Base-by-base conservation (phyloP, 2,797 vertebrate genomes). In the Helostoma temminkii region DNA sequence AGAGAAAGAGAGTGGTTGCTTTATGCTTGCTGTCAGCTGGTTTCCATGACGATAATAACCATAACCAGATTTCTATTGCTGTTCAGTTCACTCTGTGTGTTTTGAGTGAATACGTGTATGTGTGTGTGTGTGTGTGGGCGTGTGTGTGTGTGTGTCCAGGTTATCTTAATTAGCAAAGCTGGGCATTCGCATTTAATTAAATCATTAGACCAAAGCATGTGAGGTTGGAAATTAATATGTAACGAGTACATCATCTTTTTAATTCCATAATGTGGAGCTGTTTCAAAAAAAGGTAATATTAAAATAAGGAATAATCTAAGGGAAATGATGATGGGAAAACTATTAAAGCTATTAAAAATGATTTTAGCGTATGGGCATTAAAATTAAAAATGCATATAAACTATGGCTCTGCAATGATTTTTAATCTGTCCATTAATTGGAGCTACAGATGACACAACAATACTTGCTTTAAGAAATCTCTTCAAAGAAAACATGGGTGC, bases 21-120 rank as follows among this genome's bases (percentile, higher is more conserved):
- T 84, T 85, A 63, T 88, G 60, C 78, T 86, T 30, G 74, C 86
- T 46, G 70, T 90, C 81, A 77, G 80, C 80, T 83, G 74, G 93
- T 94, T 94, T 92, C 93, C 92, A 94, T 92, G 92, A 90, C 90
- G 71, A 93, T 92, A 91, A 91, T 88, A 82, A 87, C 86, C 89
- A 90, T 89, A 85, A 91, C 78, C 79, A 87, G 76, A 89, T 89
- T 89, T 77, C 79, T 78, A 67, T 85, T 87, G 56, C 76, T 77
- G 69, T 85, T 79, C 49, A 2, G 21, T 80, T 82, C 67, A 56
- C 81, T 70, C 60, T 74, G 60, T 48, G 85, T 76, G 79, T 82
- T 85, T 76, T 69, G 71, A 78, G 67, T 64, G 56, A 59, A 66
- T 78, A 36, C 66, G 32, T 39, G 26, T 41, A 21, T 45, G 30